These are phyloP conservation scores for Apogon hyalosoma DNA, from an alignment of 2,797 vertebrate species.

Conservation along the genomic window DNA sequence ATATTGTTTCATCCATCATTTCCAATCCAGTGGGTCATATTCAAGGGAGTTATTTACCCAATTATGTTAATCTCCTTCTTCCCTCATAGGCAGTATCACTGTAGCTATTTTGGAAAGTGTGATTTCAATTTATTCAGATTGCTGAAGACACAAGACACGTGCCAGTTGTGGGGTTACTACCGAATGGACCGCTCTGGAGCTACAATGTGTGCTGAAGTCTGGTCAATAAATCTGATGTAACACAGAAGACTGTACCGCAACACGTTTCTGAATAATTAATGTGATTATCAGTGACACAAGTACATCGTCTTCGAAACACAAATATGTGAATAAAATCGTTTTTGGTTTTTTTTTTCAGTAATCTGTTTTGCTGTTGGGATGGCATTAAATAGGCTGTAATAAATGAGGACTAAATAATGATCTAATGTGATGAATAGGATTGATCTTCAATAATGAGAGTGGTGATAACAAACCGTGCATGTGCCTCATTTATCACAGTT, in stretches of 20 bases:
- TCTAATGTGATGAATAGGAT: constrained; percentile 14
- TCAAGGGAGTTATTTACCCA: constrained; percentile 63
- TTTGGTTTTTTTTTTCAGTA: not conserved
- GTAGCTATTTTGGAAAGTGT: constrained; percentile 52
- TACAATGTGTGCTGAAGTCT: constrained; percentile 49
- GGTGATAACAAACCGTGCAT: not conserved
- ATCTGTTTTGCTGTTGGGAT: not conserved
- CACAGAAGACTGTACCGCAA: constrained; percentile 15
- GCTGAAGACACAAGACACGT: constrained; percentile 21
- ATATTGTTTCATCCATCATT: constrained; percentile 63
- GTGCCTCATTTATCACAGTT: constrained; percentile 18
- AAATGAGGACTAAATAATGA: constrained; percentile 7
- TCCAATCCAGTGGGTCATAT: constrained; percentile 64
- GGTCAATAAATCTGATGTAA: constrained; percentile 31
- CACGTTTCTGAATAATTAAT: constrained; percentile 17
- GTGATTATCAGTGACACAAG: constrained; percentile 1
- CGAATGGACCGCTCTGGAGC: constrained; percentile 49
- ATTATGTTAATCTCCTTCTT: constrained; percentile 71
- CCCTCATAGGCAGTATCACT: constrained; percentile 51
- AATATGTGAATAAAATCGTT: not conserved
- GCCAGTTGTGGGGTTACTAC: constrained; percentile 50
- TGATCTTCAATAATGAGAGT: constrained; percentile 15
- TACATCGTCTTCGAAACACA: not conserved
- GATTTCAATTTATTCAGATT: constrained; percentile 62
- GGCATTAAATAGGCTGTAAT: not conserved